phyloP scores from a whole-genome alignment of 2,797 vertebrate species.

The Hydrocynus forskahlii region DNA sequence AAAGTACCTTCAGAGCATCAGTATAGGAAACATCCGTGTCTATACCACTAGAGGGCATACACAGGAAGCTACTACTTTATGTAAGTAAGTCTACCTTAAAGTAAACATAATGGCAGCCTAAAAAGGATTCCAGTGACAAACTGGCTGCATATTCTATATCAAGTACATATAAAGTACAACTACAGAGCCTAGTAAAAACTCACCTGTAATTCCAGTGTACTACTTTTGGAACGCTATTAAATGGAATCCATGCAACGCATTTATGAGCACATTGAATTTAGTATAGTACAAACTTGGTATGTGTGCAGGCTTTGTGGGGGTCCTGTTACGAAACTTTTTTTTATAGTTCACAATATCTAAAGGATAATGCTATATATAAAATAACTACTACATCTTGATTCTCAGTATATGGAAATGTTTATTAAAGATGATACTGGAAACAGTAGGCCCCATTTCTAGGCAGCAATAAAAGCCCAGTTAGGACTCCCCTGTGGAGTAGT shows the following conservation, averaged over 20 bases:
- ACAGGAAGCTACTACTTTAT: neutral
- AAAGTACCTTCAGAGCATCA: neutral
- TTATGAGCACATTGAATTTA: constrained; percentile 14
- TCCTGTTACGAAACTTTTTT: neutral
- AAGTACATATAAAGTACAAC: constrained; percentile 26
- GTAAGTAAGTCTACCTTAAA: neutral
- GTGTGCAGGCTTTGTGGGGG: neutral
- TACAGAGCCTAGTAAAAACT: neutral
- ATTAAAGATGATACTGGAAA: neutral
- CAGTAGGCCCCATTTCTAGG: neutral
- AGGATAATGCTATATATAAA: neutral
- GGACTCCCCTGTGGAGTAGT: neutral
- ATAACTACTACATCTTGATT: neutral
- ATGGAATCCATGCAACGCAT: constrained; percentile 32
- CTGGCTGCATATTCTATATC: constrained; percentile 31
- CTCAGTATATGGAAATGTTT: neutral
- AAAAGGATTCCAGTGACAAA: constrained; percentile 17
- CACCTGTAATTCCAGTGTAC: neutral
- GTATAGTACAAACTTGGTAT: too few species aligned
- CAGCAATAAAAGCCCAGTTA: neutral
- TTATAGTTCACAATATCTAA: neutral
- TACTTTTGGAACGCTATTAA: constrained; percentile 19
- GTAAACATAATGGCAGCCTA: neutral
- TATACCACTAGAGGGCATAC: constrained; percentile 11
- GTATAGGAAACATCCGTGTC: too few species aligned